Evolutionary conservation across 2,888 invertebrate species (phyloP).

Genomic region (Tiphia femorata): DNA sequence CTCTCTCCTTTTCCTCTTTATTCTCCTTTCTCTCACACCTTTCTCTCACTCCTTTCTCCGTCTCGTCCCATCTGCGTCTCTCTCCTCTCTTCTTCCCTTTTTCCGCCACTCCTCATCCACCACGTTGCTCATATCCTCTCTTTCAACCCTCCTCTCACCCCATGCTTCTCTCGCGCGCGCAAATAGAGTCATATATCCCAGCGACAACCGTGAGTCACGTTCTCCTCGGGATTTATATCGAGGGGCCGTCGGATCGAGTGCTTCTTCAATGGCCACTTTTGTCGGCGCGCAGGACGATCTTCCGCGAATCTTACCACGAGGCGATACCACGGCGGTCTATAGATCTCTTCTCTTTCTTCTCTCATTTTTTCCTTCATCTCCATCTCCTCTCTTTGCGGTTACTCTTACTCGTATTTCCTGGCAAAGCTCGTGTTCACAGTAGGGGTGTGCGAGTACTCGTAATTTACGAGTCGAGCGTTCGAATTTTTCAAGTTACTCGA

Average conservation of each 20-base stretch:
- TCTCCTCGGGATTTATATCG: conserved; percentile 18
- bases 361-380: neutral
- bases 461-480: too few relatives aligned
- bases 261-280: neutral
- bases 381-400: neutral
- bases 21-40: neutral
- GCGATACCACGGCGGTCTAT: neutral
- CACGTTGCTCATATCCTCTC: neutral
- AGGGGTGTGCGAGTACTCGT: too few relatives aligned
- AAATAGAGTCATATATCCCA: conserved; percentile 21
- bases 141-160: neutral
- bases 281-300: neutral
- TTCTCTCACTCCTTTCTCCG: conserved; percentile 1
- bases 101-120: neutral
- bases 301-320: neutral
- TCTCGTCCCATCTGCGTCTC: too few relatives aligned
- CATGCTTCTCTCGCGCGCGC: neutral
- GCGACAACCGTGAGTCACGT: conserved; percentile 15
- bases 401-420: too few relatives aligned
- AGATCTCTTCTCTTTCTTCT: too few relatives aligned
- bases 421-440: too few relatives aligned
- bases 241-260: conserved; percentile 2
- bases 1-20: neutral
- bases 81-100: neutral
- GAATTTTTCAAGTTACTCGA: too few relatives aligned